phyloP scores from a whole-genome alignment of 2,113 vertebrate genomes.

The Machaerirhynchus nigripectus region DNA sequence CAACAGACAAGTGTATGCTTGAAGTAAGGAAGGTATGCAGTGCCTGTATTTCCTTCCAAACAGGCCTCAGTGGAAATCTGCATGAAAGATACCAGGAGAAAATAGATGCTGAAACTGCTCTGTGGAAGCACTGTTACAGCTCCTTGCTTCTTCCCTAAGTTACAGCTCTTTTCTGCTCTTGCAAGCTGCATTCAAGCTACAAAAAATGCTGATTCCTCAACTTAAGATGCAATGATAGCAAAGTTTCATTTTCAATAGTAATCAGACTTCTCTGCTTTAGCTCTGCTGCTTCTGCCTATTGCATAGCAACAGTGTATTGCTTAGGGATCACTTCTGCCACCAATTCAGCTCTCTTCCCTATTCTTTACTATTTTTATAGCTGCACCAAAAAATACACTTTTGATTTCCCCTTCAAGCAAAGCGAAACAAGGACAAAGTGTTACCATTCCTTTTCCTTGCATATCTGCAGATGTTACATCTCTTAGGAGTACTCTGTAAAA shows the following conservation, averaged over 20 bases:
- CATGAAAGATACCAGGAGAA: neutral
- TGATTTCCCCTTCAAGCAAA: slow-evolving; percentile 59
- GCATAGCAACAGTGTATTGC: neutral
- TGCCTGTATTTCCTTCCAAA: neutral
- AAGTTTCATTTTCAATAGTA: neutral
- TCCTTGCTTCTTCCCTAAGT: neutral
- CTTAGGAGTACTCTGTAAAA: slow-evolving; percentile 65
- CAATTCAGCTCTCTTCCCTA: neutral
- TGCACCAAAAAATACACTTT: slow-evolving; percentile 66
- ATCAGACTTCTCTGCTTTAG: neutral
- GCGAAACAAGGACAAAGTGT: slow-evolving; percentile 63
- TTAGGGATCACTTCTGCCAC: neutral
- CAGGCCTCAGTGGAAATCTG: neutral
- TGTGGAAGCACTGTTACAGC: neutral
- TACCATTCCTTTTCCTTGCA: slow-evolving; percentile 60
- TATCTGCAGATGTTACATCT: slow-evolving; percentile 34
- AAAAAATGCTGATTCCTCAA: neutral
- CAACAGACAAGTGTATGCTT: neutral
- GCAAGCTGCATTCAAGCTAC: neutral
- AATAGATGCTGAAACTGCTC: neutral
- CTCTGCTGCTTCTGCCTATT: neutral
- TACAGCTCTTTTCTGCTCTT: neutral
- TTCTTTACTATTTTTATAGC: slow-evolving; percentile 54
- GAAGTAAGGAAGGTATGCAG: neutral
- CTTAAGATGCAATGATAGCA: neutral